Evolutionary conservation across 2,888 invertebrate species (phyloP).

Genomic region (Trissoscelio sp.): DNA sequence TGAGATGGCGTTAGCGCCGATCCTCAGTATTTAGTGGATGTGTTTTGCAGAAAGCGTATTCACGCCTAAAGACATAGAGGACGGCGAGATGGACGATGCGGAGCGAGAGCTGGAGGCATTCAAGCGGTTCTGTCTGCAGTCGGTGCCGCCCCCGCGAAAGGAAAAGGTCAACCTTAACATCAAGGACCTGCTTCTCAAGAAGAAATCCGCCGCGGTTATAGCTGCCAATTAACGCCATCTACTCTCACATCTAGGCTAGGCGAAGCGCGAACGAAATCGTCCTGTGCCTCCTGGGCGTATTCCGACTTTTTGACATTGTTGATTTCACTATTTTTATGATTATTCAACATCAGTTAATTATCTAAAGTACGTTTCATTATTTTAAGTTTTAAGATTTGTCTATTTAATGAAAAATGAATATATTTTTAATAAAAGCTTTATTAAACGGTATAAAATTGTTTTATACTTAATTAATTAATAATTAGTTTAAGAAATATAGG

Average conservation of each 20-base stretch:
- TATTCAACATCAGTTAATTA: no score
- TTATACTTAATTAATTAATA: no score
- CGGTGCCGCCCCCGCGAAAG: slow-evolving; percentile 90
- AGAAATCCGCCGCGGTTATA: slow-evolving; percentile 83
- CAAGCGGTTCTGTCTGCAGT: slow-evolving; percentile 93
- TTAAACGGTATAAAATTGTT: no score
- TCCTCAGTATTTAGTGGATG: no score
- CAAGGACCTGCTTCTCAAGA: slow-evolving; percentile 89
- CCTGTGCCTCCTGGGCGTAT: slow-evolving; percentile 4
- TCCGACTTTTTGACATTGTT: background rate
- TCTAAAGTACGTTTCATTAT: no score
- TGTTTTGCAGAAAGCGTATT: slow-evolving; percentile 88
- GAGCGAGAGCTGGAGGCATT: slow-evolving; percentile 94
- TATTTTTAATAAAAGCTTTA: no score
- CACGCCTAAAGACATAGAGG: slow-evolving; percentile 91
- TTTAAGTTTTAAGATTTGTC: no score
- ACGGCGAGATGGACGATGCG: slow-evolving; percentile 90
- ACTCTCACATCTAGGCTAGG: slow-evolving; percentile 1
- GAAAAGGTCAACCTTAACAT: slow-evolving; percentile 92
- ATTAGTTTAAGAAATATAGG: no score
- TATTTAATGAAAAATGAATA: no score
- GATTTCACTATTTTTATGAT: no score
- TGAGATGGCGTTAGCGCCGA: no score
- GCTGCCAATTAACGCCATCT: slow-evolving; percentile 75
- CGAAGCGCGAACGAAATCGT: slow-evolving; percentile 5